Conservation (phyloP, 2,888 invertebrate species). For the Trissoscelio sp. region DNA sequence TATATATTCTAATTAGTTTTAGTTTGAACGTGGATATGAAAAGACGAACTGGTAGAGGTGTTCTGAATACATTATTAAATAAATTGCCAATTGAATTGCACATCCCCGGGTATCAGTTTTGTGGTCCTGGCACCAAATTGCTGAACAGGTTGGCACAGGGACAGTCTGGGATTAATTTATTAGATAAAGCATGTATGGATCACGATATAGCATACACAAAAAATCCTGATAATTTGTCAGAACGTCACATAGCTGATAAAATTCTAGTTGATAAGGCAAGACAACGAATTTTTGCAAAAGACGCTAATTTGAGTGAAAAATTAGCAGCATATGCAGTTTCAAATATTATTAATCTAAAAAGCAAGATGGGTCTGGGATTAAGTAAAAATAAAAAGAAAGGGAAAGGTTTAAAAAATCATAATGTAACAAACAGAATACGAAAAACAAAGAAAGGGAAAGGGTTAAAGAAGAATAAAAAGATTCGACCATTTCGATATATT, state of each 20-base stretch:
- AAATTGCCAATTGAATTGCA: too few relatives aligned
- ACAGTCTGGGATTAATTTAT: too few relatives aligned
- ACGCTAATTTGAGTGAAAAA: conserved; percentile 23
- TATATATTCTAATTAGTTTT: too few relatives aligned
- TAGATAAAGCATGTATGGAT: background rate
- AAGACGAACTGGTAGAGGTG: too few relatives aligned
- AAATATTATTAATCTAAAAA: conserved; percentile 25
- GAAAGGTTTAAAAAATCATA: background rate
- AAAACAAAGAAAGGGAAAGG: background rate
- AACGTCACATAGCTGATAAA: background rate
- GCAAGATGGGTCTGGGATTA: conserved; percentile 22
- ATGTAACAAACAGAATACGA: too few relatives aligned
- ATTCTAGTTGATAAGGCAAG: conserved; percentile 75
- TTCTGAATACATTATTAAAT: too few relatives aligned
- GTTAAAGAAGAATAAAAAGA: background rate
- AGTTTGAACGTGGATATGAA: too few relatives aligned
- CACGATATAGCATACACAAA: background rate
- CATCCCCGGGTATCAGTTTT: too few relatives aligned
- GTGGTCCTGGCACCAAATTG: too few relatives aligned
- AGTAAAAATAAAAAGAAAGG: background rate
- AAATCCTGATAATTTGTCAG: background rate
- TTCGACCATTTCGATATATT: too few relatives aligned
- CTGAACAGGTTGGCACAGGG: too few relatives aligned
- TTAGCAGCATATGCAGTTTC: background rate
- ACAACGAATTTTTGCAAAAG: conserved; percentile 60